Percentiles rank a stretch among this genome's conserved stretches.
phyloP scores from a whole-genome alignment of 2,888 invertebrate species.

The Matsumyia berberina region DNA sequence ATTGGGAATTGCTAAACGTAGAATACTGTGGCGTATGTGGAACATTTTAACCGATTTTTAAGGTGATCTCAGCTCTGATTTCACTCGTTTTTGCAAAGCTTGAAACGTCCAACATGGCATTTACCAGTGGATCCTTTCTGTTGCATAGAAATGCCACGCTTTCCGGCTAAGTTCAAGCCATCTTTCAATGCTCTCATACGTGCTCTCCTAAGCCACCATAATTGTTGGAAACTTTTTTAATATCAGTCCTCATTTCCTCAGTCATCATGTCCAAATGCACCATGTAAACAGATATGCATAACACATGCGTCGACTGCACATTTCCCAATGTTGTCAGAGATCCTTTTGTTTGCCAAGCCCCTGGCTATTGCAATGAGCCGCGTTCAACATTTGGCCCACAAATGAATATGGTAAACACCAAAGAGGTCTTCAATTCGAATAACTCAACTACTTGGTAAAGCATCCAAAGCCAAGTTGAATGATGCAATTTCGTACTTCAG shows the following conservation, averaged over 20 bases:
- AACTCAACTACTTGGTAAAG: constrained; percentile 39
- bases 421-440: constrained; percentile 50
- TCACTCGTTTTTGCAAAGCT: no score
- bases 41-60: no score
- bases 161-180: no score
- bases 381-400: constrained; percentile 57
- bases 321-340: constrained; percentile 45
- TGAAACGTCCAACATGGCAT: no score
- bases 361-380: constrained; percentile 36
- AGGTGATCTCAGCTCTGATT: no score
- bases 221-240: neutral
- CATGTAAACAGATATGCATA: constrained; percentile 32
- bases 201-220: neutral
- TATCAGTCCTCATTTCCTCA: neutral
- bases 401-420: constrained; percentile 68
- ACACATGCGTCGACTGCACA: constrained; percentile 29
- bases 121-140: no score
- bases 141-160: no score
- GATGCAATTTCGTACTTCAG: constrained; percentile 62
- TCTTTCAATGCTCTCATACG: neutral
- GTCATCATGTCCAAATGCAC: constrained; percentile 23
- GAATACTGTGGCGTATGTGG: no score
- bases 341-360: constrained; percentile 50
- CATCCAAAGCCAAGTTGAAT: constrained; percentile 66
- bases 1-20: no score